Percentiles rank a stretch among this genome's conserved stretches.
Evolutionary conservation across 2,888 invertebrate species (phyloP).

Genomic region (Xestia sexstrigata): DNA sequence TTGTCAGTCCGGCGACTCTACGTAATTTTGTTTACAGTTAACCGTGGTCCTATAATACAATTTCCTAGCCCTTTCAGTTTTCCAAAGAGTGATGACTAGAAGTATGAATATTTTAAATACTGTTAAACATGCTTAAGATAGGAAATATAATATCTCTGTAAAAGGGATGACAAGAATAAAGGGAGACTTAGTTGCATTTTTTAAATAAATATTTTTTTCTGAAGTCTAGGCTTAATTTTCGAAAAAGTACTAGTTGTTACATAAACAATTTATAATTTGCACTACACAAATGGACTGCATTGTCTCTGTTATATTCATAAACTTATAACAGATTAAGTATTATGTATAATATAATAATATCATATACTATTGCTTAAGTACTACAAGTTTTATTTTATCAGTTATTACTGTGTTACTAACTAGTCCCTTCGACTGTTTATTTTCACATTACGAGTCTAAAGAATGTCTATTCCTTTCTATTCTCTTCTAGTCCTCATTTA

Average conservation of each 20-base stretch:
- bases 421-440: background rate
- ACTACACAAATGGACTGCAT: background rate
- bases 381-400: constrained; percentile 5
- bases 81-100: background rate
- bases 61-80: constrained; percentile 1
- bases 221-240: background rate
- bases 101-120: background rate
- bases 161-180: background rate
- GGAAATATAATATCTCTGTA: background rate
- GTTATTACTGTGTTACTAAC: background rate
- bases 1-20: constrained; percentile 3
- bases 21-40: constrained; percentile 13
- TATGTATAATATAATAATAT: background rate
- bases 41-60: constrained; percentile 14
- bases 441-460: background rate
- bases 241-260: background rate
- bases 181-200: background rate
- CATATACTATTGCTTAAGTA: constrained; percentile 12
- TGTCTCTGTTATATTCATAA: background rate
- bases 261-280: background rate
- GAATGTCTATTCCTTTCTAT: background rate
- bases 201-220: background rate
- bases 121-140: background rate
- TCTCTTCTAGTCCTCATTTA: background rate
- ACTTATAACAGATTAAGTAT: background rate